Percentiles rank a stretch among this genome's conserved stretches.
Evolutionary conservation across 1,140 invertebrate genomes (phyloP).

Genomic region (Phymorhynchus buccinoides): DNA sequence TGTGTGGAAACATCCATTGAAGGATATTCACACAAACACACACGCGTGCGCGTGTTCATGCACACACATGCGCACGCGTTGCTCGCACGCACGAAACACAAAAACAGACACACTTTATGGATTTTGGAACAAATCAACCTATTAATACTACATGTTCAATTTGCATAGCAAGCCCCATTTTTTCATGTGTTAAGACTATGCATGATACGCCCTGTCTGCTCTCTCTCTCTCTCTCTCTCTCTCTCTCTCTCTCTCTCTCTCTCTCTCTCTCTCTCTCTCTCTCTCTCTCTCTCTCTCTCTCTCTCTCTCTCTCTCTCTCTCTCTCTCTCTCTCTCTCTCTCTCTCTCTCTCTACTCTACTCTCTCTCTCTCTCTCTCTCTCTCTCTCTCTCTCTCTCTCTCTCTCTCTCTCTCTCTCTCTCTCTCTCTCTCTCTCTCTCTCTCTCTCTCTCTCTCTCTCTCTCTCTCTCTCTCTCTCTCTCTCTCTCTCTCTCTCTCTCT

Average conservation of each 20-base stretch:
- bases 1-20: no score
- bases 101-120: no score
- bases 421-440: slow-evolving; percentile 19
- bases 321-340: slow-evolving; percentile 22
- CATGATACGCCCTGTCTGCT: no score
- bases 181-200: no score
- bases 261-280: slow-evolving; percentile 24
- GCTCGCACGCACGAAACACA: no score
- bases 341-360: background rate
- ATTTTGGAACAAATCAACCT: no score
- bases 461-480: slow-evolving; percentile 25
- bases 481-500: slow-evolving; percentile 8
- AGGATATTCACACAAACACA: no score
- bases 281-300: slow-evolving; percentile 19
- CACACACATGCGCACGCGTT: no score
- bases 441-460: slow-evolving; percentile 14
- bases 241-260: slow-evolving; percentile 10
- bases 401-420: slow-evolving; percentile 23
- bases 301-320: slow-evolving; percentile 21
- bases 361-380: slow-evolving; percentile 24
- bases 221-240: slow-evolving; percentile 25
- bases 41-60: no score
- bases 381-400: slow-evolving; percentile 19
- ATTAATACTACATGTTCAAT: no score
- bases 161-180: no score